Base-by-base conservation (phyloP, 2,888 invertebrate species). In the Trachelus troglodyta region DNA sequence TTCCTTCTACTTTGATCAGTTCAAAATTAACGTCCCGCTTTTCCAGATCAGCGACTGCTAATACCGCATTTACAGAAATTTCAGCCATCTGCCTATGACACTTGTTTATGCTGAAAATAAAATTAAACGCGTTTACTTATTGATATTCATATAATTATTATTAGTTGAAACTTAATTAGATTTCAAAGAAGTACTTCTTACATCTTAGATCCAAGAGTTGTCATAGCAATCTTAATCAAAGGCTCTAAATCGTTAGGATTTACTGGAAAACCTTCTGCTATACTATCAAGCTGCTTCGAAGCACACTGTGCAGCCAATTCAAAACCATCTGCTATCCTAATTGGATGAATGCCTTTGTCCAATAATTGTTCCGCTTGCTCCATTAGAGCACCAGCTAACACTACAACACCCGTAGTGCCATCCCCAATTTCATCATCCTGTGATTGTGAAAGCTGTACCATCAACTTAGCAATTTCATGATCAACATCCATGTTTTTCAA, bases 371-470 rank as follows among this genome's bases (percentile, higher is more conserved):
- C 97, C 0, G 99, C 99, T 91, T 99, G 98, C 89, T 99, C 99
- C 78, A 99, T 91, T 3, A 99, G 93, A 3, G 99, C 98, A 75
- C 98, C 97, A 83, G 95, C 95, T 79, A 96, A 88, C 0, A 96
- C 95, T 94, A 99, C 99, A 84, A 99, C 99, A 15, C 99, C 99
- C 12, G 99, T 99, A 1, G 99, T 99, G 75, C 99, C 99, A 93
- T 99, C 99, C 69, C 99, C 99, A 87, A 99, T 99, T 93, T 99
- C 99, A 93, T 99, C 98, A 91, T 99, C 99, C 92, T 99, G 99
- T 78, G 99, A 98, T 92, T 99, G 98, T 35, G 98, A 98, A 79
- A 99, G 92, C 91, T 99, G 98, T 34, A 99, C 99, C 95, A 99
- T 95, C 75, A 99, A 93, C 92, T 99, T 99, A 69, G 98, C 99